phyloP scores from a whole-genome alignment of 1,140 invertebrate species.

The Hydropsyche tenuis region DNA sequence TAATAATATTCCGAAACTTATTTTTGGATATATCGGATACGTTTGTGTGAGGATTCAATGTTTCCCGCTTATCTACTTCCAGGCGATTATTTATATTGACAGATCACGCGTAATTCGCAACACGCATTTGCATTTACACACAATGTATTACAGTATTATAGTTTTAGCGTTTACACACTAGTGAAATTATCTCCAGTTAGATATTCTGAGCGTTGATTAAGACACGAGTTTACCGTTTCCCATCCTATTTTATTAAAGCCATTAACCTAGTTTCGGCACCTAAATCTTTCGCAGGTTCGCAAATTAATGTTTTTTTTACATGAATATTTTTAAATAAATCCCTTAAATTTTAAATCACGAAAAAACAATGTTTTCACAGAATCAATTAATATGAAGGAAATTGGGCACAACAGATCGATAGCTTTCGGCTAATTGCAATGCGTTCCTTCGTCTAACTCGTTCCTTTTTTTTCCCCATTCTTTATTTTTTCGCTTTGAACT shows the following conservation, averaged over 20 bases:
- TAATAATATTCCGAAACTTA: neutral
- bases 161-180: neutral
- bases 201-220: conserved; percentile 32
- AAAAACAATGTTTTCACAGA: no score
- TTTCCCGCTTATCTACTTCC: neutral
- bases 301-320: conserved; percentile 1
- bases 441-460: neutral
- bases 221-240: conserved; percentile 24
- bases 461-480: neutral
- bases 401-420: no score
- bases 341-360: no score
- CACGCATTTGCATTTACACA: neutral
- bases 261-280: conserved; percentile 14
- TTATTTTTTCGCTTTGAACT: neutral
- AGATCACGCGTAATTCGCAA: neutral
- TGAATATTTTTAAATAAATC: no score
- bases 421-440: neutral
- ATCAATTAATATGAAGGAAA: no score
- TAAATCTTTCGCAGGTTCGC: neutral
- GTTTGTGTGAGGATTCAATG: neutral
- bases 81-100: neutral
- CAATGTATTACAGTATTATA: neutral
- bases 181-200: conserved; percentile 8
- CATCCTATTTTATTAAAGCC: conserved; percentile 30
- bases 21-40: neutral